phyloP scores from a whole-genome alignment of 2,797 vertebrate species.

The Pogonophryne albipinna region DNA sequence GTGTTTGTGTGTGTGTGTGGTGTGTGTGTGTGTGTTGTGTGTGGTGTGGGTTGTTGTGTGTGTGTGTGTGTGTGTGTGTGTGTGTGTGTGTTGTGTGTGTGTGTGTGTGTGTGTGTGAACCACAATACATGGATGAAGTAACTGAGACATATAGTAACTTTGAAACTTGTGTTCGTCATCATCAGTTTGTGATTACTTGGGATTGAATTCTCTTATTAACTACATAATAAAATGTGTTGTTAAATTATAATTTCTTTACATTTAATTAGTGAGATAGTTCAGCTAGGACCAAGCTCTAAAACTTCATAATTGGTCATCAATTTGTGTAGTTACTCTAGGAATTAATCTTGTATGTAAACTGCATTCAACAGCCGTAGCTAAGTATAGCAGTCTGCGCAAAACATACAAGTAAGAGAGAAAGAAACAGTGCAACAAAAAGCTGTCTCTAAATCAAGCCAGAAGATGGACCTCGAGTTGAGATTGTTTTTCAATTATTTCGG shows the following conservation, averaged over 20 bases:
- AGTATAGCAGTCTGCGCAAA: too few relatives aligned
- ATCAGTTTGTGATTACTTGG: neutral
- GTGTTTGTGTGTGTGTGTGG: too few relatives aligned
- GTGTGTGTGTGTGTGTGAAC: neutral
- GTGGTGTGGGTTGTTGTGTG: too few relatives aligned
- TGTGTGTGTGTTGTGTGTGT: too few relatives aligned
- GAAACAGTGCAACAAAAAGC: too few relatives aligned
- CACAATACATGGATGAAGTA: neutral
- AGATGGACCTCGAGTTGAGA: neutral
- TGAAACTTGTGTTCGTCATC: neutral
- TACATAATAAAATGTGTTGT: neutral
- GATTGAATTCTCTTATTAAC: neutral
- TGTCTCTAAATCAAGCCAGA: slow-evolving; percentile 1
- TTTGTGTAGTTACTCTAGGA: too few relatives aligned
- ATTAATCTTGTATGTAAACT: too few relatives aligned
- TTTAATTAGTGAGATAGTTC: neutral
- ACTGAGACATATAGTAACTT: neutral
- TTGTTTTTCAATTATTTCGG: neutral
- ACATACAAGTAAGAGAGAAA: too few relatives aligned
- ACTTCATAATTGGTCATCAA: too few relatives aligned
- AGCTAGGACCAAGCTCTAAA: neutral
- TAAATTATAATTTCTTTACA: neutral
- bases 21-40: too few relatives aligned
- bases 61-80: too few relatives aligned
- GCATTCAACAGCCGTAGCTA: too few relatives aligned